phyloP scores from a whole-genome alignment of 2,113 vertebrate species.

The Coregonus clupeaformis region DNA sequence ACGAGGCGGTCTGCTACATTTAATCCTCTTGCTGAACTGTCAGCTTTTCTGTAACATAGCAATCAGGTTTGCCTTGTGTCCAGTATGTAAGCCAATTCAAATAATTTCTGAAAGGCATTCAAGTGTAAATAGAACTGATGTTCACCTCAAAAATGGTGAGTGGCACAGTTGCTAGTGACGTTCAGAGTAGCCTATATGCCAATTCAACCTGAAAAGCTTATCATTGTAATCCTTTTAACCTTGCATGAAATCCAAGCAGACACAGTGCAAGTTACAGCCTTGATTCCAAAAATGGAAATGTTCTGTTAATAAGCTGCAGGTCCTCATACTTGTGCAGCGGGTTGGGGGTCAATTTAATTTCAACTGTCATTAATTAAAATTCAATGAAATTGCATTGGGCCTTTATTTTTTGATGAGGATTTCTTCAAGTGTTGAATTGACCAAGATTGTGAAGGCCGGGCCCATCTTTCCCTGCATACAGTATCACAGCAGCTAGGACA shows the following conservation, averaged over 20 bases:
- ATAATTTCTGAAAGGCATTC: neutral
- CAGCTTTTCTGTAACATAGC: neutral
- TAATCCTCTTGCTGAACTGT: neutral
- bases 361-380: neutral
- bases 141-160: neutral
- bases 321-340: too few relatives aligned
- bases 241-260: neutral
- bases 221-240: neutral
- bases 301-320: neutral
- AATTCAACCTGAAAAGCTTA: neutral
- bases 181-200: neutral
- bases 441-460: too few relatives aligned
- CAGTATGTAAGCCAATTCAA: neutral
- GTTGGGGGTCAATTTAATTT: neutral
- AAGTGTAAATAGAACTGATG: neutral
- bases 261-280: neutral
- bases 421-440: neutral
- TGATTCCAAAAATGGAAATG: neutral
- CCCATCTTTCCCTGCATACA: too few relatives aligned
- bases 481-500: too few relatives aligned
- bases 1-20: neutral
- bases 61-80: neutral
- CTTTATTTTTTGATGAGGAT: neutral
- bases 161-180: neutral
- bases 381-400: too few relatives aligned